Base-by-base conservation (phyloP, 2,888 invertebrate genomes). In the Unio delphinus region DNA sequence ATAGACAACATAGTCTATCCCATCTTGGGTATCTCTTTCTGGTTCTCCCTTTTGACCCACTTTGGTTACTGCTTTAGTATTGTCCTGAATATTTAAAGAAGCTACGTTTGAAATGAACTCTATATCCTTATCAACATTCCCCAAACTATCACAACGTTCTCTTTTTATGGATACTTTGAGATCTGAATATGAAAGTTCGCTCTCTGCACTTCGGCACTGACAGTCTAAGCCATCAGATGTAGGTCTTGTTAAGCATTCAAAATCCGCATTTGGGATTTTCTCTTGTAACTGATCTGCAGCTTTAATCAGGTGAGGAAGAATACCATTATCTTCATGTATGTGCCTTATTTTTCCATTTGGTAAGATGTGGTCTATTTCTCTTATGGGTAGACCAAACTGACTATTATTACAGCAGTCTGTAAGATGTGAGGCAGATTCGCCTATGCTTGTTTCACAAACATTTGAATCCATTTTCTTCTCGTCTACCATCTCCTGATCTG, bases 1-100 rank as follows among this genome's bases (percentile, higher is more conserved):
- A 90, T 98, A 99, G 58, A 88, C 89, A 65, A 88, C 86, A 83
- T 91, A 91, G 65, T 83, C 81, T 69, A 91, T 88, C 68, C 82
- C 84, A 66, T 80, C 69, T 55, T 70, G 45, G 64, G 76, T 69
- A 66, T 80, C 80, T 67, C 64, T 62, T 62, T 69, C 76, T n/a
- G 3, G 63, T 28, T 56, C 65, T 8, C 56, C 11, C 34, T 64
- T 45, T 45, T 45, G 45, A 45, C 45, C 45, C 45, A 45, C 45
- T 15, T 45, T 45, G 63, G 56, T 23, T 18, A 54, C 23, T n/a
- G 54, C 55, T 20, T 63, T 63, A 18, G 63, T 26, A 18, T 63
- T 28, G 26, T 58, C 60, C 30, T 56, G 59, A 66, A 68, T 54
- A 45, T 68, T 58, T 30, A 69, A 45, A 30, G 54, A 26, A 45